A percentile compares a stretch with the other conserved stretches of the same genome.
Evolutionary conservation across 2,113 vertebrate genomes (phyloP).

Genomic region (Paedocypris sp.): DNA sequence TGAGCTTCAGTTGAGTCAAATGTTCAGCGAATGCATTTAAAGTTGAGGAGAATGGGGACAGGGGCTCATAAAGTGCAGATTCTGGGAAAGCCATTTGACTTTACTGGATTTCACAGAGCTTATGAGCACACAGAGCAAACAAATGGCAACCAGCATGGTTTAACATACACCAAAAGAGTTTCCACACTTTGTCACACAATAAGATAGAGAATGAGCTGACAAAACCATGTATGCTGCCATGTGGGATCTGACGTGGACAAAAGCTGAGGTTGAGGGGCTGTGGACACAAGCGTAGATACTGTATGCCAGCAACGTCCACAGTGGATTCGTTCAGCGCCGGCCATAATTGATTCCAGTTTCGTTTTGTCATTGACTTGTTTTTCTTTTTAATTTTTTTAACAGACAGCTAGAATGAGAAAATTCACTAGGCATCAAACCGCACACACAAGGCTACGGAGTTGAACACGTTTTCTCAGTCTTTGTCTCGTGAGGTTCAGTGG

Average conservation of each 20-base stretch:
- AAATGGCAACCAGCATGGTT: constrained; percentile 54
- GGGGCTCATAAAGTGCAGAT: constrained; percentile 57
- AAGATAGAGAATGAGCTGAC: constrained; percentile 40
- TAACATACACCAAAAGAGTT: constrained; percentile 57
- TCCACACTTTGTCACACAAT: constrained; percentile 61
- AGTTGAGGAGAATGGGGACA: constrained; percentile 49
- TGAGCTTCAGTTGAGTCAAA: constrained; percentile 11
- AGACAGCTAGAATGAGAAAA: constrained; percentile 23
- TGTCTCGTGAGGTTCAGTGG: neutral
- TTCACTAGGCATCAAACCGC: neutral
- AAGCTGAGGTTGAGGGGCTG: constrained; percentile 34
- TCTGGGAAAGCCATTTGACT: constrained; percentile 62
- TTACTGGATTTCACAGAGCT: constrained; percentile 55
- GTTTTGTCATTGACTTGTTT: constrained; percentile 9
- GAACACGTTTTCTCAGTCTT: neutral
- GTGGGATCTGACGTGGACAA: constrained; percentile 43
- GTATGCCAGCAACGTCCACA: constrained; percentile 44
- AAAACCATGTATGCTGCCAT: constrained; percentile 37
- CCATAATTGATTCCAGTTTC: constrained; percentile 37
- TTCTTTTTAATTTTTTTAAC: constrained; percentile 5
- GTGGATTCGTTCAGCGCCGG: constrained; percentile 30
- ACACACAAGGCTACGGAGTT: constrained; percentile 5
- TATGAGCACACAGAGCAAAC: constrained; percentile 44
- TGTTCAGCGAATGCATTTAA: constrained; percentile 50
- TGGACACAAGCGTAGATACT: constrained; percentile 36